Conservation (phyloP, 2,113 vertebrate genomes). For the Odontophorus gujanensis region DNA sequence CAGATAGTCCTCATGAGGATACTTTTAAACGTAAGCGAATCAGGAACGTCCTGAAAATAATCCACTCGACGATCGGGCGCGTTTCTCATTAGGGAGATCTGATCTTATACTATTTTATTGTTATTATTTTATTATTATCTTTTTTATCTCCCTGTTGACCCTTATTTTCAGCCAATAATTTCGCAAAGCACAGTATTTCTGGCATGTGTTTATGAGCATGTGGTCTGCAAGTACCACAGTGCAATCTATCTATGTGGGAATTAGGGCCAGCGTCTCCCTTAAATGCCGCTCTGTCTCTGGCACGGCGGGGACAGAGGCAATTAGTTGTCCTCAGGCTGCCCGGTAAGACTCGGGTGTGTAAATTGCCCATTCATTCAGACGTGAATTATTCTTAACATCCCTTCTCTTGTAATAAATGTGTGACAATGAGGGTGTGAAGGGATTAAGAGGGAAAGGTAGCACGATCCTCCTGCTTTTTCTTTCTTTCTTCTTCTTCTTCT, state of each 20-base stretch:
- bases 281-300: not conserved
- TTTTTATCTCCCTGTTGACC: not conserved
- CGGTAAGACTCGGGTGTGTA: fast-evolving
- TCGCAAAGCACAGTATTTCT: not conserved
- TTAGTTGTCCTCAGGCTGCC: not conserved
- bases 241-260: not conserved
- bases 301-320: not conserved
- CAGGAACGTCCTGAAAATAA: not conserved
- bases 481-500: not conserved
- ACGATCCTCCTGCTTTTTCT: fast-evolving
- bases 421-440: not conserved
- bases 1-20: not conserved
- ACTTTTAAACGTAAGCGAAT: not conserved
- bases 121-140: not conserved
- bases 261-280: not conserved
- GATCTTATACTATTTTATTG: not conserved
- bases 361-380: not conserved
- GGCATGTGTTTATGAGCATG: not conserved
- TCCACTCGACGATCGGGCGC: not conserved
- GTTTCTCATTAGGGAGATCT: not conserved
- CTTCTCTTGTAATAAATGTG: not conserved
- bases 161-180: not conserved
- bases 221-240: not conserved
- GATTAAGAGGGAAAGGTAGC: not conserved
- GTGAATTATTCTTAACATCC: not conserved